Evolutionary conservation across 2,113 vertebrate genomes (phyloP).

Genomic region (Hippocampus guttulatus): DNA sequence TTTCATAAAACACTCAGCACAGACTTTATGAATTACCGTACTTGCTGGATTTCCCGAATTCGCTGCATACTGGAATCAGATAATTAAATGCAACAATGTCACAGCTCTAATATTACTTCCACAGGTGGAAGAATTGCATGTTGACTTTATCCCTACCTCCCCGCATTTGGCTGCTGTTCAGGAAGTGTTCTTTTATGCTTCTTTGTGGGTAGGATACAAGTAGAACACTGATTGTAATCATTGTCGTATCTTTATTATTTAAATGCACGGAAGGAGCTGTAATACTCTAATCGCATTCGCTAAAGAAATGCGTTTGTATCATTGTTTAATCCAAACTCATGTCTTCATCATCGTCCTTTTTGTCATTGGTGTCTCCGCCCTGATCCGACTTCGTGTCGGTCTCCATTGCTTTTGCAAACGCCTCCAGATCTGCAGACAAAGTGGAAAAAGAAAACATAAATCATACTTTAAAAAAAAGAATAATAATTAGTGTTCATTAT

Average conservation of each 20-base stretch:
- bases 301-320: conserved; percentile 43
- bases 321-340: conserved; percentile 91
- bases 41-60: too few species aligned
- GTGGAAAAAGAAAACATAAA: neutral
- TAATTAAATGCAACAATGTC: too few species aligned
- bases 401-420: conserved; percentile 95
- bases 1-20: too few species aligned
- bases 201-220: neutral
- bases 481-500: too few species aligned
- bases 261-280: neutral
- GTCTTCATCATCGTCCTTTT: conserved; percentile 96
- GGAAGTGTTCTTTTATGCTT: conserved; percentile 12
- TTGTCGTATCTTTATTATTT: conserved; percentile 2
- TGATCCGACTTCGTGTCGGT: conserved; percentile 74
- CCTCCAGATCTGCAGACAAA: conserved; percentile 81
- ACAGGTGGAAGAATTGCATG: neutral
- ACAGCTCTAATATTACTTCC: too few species aligned
- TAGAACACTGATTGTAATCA: neutral
- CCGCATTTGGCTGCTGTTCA: neutral
- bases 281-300: conserved; percentile 5
- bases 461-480: too few species aligned
- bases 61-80: too few species aligned
- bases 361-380: conserved; percentile 84
- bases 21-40: too few species aligned
- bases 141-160: neutral